Conservation (phyloP, 2,888 invertebrate species). For the Synergus laeviventris region DNA sequence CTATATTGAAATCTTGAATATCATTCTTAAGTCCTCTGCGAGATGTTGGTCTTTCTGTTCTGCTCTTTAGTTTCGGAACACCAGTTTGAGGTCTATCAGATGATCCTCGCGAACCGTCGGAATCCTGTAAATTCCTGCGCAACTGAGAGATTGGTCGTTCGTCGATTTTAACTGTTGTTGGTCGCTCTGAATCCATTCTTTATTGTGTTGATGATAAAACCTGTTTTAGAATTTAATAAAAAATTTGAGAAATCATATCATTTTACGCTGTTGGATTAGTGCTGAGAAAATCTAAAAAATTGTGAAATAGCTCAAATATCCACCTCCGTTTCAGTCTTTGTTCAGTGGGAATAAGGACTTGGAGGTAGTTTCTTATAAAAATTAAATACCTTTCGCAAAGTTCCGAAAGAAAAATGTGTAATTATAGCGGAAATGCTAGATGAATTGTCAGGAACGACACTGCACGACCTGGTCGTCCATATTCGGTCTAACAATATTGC, state of each 20-base stretch:
- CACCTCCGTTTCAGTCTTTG: no score
- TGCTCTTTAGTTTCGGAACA: constrained; percentile 56
- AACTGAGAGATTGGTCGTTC: constrained; percentile 64
- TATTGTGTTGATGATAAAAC: constrained; percentile 49
- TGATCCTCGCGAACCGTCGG: constrained; percentile 31
- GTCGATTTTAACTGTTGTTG: constrained; percentile 51
- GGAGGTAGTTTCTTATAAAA: no score
- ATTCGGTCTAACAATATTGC: no score
- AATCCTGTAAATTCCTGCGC: constrained; percentile 55
- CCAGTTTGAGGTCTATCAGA: constrained; percentile 58
- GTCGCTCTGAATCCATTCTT: constrained; percentile 56
- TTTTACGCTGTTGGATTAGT: no score
- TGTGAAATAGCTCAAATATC: no score
- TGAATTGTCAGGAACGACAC: no score
- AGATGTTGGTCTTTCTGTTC: constrained; percentile 68
- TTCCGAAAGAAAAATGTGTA: no score
- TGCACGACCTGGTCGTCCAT: no score
- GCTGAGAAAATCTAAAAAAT: no score
- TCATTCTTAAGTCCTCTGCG: constrained; percentile 67
- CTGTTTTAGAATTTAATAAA: constrained; percentile 25
- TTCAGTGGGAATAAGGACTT: no score
- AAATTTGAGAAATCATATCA: background rate
- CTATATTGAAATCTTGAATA: constrained; percentile 49
- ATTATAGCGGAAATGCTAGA: no score
- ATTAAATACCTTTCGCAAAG: no score